Conservation (phyloP, 2,888 invertebrate species). For the Mellilla xanthometata region DNA sequence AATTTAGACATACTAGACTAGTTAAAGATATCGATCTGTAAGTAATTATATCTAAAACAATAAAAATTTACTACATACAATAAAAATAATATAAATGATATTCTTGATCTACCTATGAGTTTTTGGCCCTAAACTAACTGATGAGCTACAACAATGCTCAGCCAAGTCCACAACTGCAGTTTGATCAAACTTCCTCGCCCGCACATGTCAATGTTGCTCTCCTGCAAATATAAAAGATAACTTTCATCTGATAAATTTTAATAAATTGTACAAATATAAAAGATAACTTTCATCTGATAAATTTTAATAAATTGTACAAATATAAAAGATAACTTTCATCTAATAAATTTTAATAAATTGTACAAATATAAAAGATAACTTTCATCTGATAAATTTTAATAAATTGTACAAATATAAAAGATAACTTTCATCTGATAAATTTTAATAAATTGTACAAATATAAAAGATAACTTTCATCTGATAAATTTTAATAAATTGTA, state of each 20-base stretch:
- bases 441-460: too few relatives aligned
- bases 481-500: too few relatives aligned
- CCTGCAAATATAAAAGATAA: constrained; percentile 61
- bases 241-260: too few relatives aligned
- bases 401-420: too few relatives aligned
- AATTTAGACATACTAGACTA: constrained; percentile 13
- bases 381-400: too few relatives aligned
- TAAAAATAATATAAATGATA: background rate
- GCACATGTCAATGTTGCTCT: constrained; percentile 86
- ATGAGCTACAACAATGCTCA: constrained; percentile 39
- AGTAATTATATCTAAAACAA: constrained; percentile 21
- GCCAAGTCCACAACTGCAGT: constrained; percentile 42
- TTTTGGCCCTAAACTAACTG: constrained; percentile 11
- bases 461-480: too few relatives aligned
- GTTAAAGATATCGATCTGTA: constrained; percentile 10
- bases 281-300: too few relatives aligned
- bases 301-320: too few relatives aligned
- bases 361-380: constrained; percentile 42
- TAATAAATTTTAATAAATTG: too few relatives aligned
- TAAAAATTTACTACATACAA: constrained; percentile 9
- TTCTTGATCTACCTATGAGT: background rate
- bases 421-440: too few relatives aligned
- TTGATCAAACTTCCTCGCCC: constrained; percentile 70
- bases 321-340: constrained; percentile 6
- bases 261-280: constrained; percentile 49